These are phyloP conservation scores for Tribolium castaneum DNA, from an alignment of 1,140 invertebrate species.

Conservation along the genomic window DNA sequence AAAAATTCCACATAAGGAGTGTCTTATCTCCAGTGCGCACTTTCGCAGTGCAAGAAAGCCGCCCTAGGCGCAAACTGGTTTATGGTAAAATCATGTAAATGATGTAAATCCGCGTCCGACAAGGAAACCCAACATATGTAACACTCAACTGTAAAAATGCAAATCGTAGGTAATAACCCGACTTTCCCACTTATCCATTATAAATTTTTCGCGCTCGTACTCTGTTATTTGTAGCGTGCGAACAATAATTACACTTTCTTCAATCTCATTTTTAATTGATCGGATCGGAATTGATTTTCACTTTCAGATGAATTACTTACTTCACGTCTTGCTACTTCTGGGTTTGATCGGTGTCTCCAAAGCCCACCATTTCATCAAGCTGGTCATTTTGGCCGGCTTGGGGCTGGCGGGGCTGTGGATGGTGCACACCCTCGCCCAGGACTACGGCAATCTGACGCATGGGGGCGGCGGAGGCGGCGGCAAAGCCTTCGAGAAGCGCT, in stretches of 20 bases:
- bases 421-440: slow-evolving; percentile 56
- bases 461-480: neutral
- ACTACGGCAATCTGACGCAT: slow-evolving; percentile 51
- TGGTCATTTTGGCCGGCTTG: slow-evolving; percentile 53
- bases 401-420: slow-evolving; percentile 59
- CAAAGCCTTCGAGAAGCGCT: slow-evolving; percentile 10
- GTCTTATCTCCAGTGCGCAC: neutral
- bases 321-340: slow-evolving; percentile 44
- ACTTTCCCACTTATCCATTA: neutral
- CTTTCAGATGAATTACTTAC: slow-evolving; percentile 48
- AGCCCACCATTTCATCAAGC: slow-evolving; percentile 49
- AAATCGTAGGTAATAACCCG: neutral
- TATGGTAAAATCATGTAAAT: slow-evolving; percentile 6
- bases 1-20: neutral
- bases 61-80: slow-evolving; percentile 18
- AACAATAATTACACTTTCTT: slow-evolving; percentile 13
- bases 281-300: slow-evolving; percentile 10
- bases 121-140: neutral
- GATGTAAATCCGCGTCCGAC: neutral
- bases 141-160: neutral
- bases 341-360: slow-evolving; percentile 47
- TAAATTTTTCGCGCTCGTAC: slow-evolving; percentile 11
- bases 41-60: slow-evolving; percentile 13
- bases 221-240: neutral
- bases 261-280: slow-evolving; percentile 9